Evolutionary conservation across 1,140 invertebrate species (phyloP).

Genomic region (Bactericera cockerelli): DNA sequence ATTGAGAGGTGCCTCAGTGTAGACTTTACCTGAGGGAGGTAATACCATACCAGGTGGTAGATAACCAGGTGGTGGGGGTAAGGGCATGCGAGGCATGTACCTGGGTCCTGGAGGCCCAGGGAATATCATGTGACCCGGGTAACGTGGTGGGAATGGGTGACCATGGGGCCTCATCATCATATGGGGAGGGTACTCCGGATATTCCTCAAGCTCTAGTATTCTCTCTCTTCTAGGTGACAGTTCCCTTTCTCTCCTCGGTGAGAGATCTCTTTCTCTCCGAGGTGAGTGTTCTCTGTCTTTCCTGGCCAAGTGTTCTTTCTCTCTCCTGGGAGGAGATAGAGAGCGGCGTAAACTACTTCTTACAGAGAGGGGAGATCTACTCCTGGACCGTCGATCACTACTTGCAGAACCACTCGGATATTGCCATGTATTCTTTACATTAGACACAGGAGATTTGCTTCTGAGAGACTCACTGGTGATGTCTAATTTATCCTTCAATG

Average conservation of each 20-base stretch:
- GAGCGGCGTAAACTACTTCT: conserved; percentile 13
- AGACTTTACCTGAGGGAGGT: neutral
- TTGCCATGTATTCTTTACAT: neutral
- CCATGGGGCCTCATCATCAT: neutral
- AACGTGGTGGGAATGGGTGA: neutral
- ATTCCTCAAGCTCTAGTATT: neutral
- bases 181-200: neutral
- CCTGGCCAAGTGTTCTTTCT: neutral
- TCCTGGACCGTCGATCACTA: conserved; percentile 10
- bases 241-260: neutral
- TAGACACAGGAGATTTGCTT: neutral
- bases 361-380: conserved; percentile 11
- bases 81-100: neutral
- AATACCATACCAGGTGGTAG: conserved; percentile 1
- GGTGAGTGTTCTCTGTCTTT: conserved; percentile 21
- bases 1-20: conserved; percentile 15
- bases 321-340: conserved; percentile 17
- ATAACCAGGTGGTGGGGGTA: neutral
- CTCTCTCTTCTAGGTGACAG: neutral
- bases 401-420: neutral
- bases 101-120: neutral
- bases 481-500: conserved; percentile 36
- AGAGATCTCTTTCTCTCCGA: neutral
- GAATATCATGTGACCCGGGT: neutral
- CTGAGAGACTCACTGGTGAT: neutral